Conservation (phyloP, 2,888 invertebrate genomes). For the Strigamia crassipes region DNA sequence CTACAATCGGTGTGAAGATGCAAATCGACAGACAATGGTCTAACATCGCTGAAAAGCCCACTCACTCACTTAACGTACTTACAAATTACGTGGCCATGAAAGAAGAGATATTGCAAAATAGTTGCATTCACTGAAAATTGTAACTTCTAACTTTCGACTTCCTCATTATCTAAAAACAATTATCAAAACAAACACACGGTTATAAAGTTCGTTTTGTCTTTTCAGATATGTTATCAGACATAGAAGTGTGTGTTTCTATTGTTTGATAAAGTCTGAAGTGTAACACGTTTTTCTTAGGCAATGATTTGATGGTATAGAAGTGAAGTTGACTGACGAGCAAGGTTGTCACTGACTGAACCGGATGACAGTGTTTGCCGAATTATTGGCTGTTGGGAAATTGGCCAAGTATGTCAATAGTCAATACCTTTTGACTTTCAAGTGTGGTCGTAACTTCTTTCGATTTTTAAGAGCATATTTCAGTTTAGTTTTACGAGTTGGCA, state of each 20-base stretch:
- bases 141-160: not conserved
- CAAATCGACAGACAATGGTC: slow-evolving; percentile 66
- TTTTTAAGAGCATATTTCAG: not conserved
- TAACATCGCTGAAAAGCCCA: not conserved
- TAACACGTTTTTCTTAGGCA: not conserved
- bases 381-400: slow-evolving; percentile 10
- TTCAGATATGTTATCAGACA: not conserved
- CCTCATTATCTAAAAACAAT: not conserved
- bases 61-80: not conserved
- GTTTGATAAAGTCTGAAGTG: not conserved
- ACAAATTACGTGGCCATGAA: not conserved
- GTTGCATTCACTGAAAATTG: not conserved
- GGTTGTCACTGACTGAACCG: slow-evolving; percentile 2
- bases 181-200: not conserved
- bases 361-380: slow-evolving; percentile 10
- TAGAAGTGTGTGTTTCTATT: not conserved
- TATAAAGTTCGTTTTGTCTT: not conserved
- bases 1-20: slow-evolving; percentile 78
- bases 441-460: not conserved
- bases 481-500: no score
- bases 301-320: not conserved
- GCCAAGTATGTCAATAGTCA: slow-evolving; percentile 10
- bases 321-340: not conserved
- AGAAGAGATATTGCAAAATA: not conserved
- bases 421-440: not conserved